Base-by-base conservation (phyloP, 53 echinoderm and acorn worm genomes). In the Astropecten irregularis region DNA sequence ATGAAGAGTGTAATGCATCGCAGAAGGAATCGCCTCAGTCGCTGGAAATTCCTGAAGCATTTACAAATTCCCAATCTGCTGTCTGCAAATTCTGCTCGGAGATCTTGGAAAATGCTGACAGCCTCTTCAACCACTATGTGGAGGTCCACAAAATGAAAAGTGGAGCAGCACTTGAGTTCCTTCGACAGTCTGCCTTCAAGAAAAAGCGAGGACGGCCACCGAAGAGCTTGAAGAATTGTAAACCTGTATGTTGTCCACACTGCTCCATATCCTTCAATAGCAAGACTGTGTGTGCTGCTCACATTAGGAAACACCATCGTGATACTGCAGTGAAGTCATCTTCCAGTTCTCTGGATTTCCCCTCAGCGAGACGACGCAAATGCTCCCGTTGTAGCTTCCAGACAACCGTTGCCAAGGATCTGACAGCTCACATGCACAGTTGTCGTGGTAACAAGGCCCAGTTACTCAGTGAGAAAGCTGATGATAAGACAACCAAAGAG, bases 361-460 rank as follows among this genome's bases (percentile, higher is more conserved):
- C 79, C 14, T 21, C 79, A 10, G 66, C 66, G 6, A 85, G 76
- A 66, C 76, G 64, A 6, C 64, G 66, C 6, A 85, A 85, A 38
- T 85, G 86, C 53, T 65, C 65, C 55, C 65, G 76, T 28, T 85
- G 86, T 19, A 36, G 59, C 25, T 85, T 74, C 53, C 76, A 65
- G 36, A 76, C 86, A 29, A 51, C 31, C 34, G 54, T 48, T 50
- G 53, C 39, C 26, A 85, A 85, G 66, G 86, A 74, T 27, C 49
- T 85, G 36, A 85, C 86, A 3, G 86, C 74, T 50, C 86, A 85
- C 40, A 74, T 79, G 18, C 79, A 62, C 21, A 32, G 34, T n/a
- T 61, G 79, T 85, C 74, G 72, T 35, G 5, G 66, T 50, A 65
- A 29, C 34, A 56, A 55, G n/a, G 40, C 18, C 28, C 3, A 84